Conservation (phyloP, 2,797 vertebrate species). For the Xenentodon cancila region DNA sequence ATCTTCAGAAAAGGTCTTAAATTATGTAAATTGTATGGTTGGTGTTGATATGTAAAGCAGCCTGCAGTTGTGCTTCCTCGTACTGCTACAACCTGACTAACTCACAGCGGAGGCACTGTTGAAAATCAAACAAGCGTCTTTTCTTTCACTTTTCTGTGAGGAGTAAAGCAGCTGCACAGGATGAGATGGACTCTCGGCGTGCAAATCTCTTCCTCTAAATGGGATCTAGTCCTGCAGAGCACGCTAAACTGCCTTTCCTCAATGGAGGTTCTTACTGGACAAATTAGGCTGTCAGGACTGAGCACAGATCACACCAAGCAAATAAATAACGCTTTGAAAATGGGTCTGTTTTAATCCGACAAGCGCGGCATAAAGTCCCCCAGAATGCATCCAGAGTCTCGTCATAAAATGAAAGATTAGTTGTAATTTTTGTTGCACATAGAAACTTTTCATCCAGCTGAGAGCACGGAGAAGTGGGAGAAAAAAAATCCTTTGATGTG, state of each 20-base stretch:
- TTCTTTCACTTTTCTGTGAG: neutral
- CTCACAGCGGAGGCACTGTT: neutral
- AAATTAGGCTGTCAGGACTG: conserved; percentile 48
- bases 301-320: conserved; percentile 38
- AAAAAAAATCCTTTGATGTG: too few relatives aligned
- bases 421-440: too few relatives aligned
- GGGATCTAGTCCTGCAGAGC: conserved; percentile 3
- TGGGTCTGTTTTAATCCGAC: conserved; percentile 37
- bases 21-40: neutral
- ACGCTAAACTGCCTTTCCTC: conserved; percentile 25
- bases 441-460: too few relatives aligned
- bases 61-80: neutral
- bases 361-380: conserved; percentile 3
- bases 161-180: conserved; percentile 5
- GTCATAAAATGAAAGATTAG: too few relatives aligned
- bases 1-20: too few relatives aligned
- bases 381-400: conserved; percentile 4
- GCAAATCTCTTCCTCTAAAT: neutral
- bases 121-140: neutral
- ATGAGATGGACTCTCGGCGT: neutral
- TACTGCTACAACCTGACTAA: neutral
- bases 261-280: conserved; percentile 26
- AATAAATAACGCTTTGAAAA: conserved; percentile 52
- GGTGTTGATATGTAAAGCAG: neutral
- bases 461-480: too few relatives aligned